Base-by-base conservation (phyloP, 1,140 invertebrate species). In the Neodiprion lecontei region DNA sequence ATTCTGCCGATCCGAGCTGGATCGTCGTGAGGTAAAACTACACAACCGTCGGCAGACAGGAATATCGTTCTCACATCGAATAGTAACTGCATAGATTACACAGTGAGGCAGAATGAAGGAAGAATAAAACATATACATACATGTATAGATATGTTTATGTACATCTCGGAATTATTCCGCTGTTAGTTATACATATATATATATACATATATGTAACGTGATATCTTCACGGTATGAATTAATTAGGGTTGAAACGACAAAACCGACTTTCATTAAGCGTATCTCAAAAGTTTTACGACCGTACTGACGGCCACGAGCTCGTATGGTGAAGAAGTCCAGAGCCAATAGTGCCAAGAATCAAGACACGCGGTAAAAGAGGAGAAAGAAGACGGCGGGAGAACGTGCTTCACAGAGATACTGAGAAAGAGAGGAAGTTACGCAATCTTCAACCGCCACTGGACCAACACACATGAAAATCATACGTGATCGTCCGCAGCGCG, bases 371-470 rank as follows among this genome's bases (percentile, higher is more conserved):
- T 17, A 47, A 69, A 69, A 69, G 68, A 69, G 68, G 21, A 47
- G 47, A 69, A 23, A 69, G 21, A 23, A 69, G 68, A 69, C 11
- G 47, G 12, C 11, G 9, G 68, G 68, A 69, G 68, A 71, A 67
- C 71, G 70, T 11, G 50, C 17, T 74, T 53, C 69, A 14, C 48
- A 70, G 74, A 66, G 65, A 28, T 61, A 21, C 50, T 77, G 79
- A 77, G 74, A 72, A 74, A 77, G 74, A 69, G 72, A 81, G 76
- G 75, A 79, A 77, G 78, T 83, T 82, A 78, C 80, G 81, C 77
- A 83, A 83, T 78, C 76, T 77, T 76, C 74, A 82, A 83, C 81
- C 82, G 82, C 78, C 81, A 61, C 67, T 21, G 53, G 53, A 61
- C 53, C 53, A 61, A 61, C 53, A 61, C 53, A 61, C 53, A 61